phyloP scores from a whole-genome alignment of 2,888 invertebrate genomes.

The Amiota communis region DNA sequence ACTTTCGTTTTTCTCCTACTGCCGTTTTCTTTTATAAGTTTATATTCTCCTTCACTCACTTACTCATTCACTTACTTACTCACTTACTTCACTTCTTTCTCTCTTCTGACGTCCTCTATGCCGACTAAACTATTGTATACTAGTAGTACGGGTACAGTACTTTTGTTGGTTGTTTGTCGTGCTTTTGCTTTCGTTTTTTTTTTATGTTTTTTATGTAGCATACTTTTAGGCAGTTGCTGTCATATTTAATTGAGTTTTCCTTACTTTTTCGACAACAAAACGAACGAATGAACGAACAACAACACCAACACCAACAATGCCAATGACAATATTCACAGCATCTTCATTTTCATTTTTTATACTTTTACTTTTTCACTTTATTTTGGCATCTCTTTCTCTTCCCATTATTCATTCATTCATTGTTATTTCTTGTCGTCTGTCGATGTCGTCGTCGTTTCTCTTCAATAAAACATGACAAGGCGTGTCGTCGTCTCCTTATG shows the following conservation, averaged over 20 bases:
- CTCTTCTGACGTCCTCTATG: too few species aligned
- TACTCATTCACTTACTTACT: neutral
- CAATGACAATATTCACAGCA: conserved; percentile 6
- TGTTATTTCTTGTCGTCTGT: too few species aligned
- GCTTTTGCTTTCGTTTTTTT: conserved; percentile 3
- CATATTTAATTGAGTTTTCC: conserved; percentile 67
- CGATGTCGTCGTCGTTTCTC: too few species aligned
- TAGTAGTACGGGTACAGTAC: too few species aligned
- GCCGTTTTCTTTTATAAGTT: too few species aligned
- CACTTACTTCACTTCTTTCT: too few species aligned
- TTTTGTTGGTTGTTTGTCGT: too few species aligned
- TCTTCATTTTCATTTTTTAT: neutral
- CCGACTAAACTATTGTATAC: too few species aligned
- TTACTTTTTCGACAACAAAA: conserved; percentile 12
- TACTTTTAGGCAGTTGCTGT: conserved; percentile 62
- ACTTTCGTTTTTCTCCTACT: too few species aligned
- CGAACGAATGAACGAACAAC: neutral
- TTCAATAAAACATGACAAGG: too few species aligned
- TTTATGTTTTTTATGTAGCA: conserved; percentile 48
- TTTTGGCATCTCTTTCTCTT: neutral
- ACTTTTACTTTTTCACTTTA: neutral
- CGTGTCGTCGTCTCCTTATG: too few species aligned
- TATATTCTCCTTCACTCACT: neutral
- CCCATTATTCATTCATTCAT: conserved; percentile 4
- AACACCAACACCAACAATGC: neutral